These are phyloP conservation scores for Colistium nudipinnis DNA, from an alignment of 2,113 vertebrate species.

Conservation along the genomic window DNA sequence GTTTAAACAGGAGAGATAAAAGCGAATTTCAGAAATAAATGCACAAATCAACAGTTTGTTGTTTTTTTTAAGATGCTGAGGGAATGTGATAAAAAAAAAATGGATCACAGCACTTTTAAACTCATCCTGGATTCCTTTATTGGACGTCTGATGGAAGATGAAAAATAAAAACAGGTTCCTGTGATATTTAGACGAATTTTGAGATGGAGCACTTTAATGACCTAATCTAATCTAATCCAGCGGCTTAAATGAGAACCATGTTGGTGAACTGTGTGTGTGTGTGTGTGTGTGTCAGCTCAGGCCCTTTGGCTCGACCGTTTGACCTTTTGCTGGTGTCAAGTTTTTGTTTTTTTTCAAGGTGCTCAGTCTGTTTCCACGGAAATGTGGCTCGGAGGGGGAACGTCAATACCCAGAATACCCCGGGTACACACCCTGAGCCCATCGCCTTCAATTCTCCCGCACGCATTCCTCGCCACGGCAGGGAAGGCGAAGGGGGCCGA, in stretches of 20 bases:
- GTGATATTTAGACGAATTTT: too few relatives aligned
- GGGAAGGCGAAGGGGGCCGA: slow-evolving; percentile 13
- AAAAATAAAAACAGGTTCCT: too few relatives aligned
- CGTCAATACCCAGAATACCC: slow-evolving; percentile 58
- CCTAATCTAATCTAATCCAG: slow-evolving; percentile 45
- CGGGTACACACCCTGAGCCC: slow-evolving; percentile 44
- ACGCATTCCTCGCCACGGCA: slow-evolving; percentile 58
- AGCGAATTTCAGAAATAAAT: too few relatives aligned
- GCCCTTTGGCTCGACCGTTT: slow-evolving; percentile 48
- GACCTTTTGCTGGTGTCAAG: slow-evolving; percentile 60
- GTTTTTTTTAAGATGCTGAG: too few relatives aligned
- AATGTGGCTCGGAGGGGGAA: slow-evolving; percentile 43
- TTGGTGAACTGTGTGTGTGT: slow-evolving; percentile 19
- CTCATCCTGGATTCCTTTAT: too few relatives aligned
- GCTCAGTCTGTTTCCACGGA: slow-evolving; percentile 64
- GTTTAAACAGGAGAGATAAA: too few relatives aligned
- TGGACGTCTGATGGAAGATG: too few relatives aligned
- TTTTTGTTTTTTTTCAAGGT: slow-evolving; percentile 43
- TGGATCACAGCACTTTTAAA: too few relatives aligned
- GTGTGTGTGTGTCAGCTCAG: slow-evolving; percentile 12
- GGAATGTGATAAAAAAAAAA: too few relatives aligned
- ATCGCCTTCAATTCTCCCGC: slow-evolving; percentile 46
- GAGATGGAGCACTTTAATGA: too few relatives aligned
- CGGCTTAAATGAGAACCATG: slow-evolving; percentile 54
- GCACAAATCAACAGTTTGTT: too few relatives aligned